Evolutionary conservation across 2,113 vertebrate species (phyloP).

Genomic region (Athene noctua): DNA sequence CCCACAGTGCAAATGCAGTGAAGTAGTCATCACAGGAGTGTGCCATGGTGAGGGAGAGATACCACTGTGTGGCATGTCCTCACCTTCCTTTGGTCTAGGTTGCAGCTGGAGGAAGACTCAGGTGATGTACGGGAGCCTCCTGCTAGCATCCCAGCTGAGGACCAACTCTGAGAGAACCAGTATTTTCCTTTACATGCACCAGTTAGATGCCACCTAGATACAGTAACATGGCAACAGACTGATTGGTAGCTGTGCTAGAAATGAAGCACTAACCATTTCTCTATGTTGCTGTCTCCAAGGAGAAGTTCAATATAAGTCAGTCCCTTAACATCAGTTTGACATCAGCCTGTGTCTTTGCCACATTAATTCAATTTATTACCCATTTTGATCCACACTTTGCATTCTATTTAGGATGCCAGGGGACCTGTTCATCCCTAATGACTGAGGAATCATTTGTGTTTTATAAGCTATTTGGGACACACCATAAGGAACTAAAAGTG

Average conservation of each 20-base stretch:
- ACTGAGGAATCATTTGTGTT: constrained; percentile 57
- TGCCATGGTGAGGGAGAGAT: not conserved
- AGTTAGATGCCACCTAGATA: constrained; percentile 29
- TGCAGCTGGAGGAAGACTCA: not conserved
- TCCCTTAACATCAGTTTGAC: constrained; percentile 46
- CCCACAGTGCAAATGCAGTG: not conserved
- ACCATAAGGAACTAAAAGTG: constrained; percentile 52
- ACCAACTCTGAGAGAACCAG: not conserved
- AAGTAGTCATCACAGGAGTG: not conserved
- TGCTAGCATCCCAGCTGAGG: not conserved
- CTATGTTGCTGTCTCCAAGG: constrained; percentile 35
- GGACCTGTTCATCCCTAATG: constrained; percentile 57
- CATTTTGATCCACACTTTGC: constrained; percentile 35
- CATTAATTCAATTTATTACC: constrained; percentile 64
- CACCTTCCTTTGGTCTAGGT: not conserved
- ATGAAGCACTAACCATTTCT: not conserved
- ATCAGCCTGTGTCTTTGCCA: constrained; percentile 49
- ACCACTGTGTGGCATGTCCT: not conserved
- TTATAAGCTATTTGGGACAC: constrained; percentile 58
- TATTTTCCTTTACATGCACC: not conserved
- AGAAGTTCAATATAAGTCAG: constrained; percentile 47
- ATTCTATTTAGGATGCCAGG: constrained; percentile 39
- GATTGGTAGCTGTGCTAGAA: not conserved
- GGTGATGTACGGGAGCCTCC: not conserved
- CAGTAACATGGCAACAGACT: constrained; percentile 48